Base-by-base conservation (phyloP, 2,888 invertebrate genomes). In the Oegoconia quadripuncta region DNA sequence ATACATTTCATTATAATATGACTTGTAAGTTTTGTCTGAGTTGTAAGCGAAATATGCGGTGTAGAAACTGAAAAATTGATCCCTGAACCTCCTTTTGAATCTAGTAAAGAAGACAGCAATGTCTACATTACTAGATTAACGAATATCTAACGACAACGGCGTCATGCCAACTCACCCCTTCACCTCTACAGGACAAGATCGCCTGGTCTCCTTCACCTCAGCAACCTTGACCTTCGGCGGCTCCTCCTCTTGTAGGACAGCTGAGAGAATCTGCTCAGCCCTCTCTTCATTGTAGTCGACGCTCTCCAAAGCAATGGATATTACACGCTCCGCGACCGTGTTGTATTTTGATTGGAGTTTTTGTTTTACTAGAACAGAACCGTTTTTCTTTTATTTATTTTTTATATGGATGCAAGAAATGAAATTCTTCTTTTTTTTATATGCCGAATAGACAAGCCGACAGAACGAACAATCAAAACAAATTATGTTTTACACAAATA, bases 221-320 rank as follows among this genome's bases (percentile, higher is more conserved):
- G 27, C 1, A 14, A 31, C 27, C 27, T 41, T 45, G 9, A 50
- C 49, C 46, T 73, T 75, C 0, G 75, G 77, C 0, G 61, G 36
- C 1, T 67, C 66, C 14, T 94, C 93, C 56, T 94, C 94, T 44
- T 91, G 87, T 6, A 90, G 79, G 69, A 93, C 93, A 18, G 93
- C 92, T 52, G 91, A 88, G 36, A 97, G 81, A 49, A 97, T 94
- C 70, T 94, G 93, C 50, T 91, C 91, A 0, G 96, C 95, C 37
- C 93, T 89, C 37, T 93, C 92, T 68, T 95, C 95, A 49, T 96
- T 93, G 74, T 92, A 97, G 62, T 94, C 92, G 0, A 95, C 95
- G 62, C 96, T 95, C 61, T 97, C 97, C 46, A 97, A 79, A 0
- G 97, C 97, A 72, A 97, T 92, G 1, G 91, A 82, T 34, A 97